Conservation (phyloP, 2,797 vertebrate genomes). For the Salmo trutta region DNA sequence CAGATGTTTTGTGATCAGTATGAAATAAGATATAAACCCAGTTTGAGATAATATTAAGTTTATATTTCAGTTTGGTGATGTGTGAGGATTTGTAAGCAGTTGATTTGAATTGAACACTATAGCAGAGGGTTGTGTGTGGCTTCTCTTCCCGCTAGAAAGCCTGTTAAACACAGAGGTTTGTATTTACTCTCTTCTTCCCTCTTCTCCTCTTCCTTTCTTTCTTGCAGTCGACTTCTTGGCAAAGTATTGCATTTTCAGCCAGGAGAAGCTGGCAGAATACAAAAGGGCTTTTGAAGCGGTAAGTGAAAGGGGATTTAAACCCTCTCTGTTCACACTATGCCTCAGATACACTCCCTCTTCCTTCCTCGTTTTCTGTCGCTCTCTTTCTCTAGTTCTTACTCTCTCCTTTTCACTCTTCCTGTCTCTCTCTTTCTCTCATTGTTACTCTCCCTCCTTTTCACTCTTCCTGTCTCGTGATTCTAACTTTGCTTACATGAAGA, state of each 20-base stretch:
- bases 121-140: too few relatives aligned
- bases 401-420: too few relatives aligned
- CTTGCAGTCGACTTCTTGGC: slow-evolving; percentile 92
- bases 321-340: slow-evolving; percentile 27
- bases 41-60: not conserved
- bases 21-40: not conserved
- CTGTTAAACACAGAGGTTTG: slow-evolving; percentile 3
- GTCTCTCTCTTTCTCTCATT: too few relatives aligned
- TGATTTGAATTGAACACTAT: not conserved
- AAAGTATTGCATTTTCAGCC: slow-evolving; percentile 90
- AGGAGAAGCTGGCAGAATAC: slow-evolving; percentile 87
- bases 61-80: not conserved
- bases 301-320: slow-evolving; percentile 81
- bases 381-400: too few relatives aligned
- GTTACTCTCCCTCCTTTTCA: too few relatives aligned
- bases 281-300: slow-evolving; percentile 92
- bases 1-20: not conserved
- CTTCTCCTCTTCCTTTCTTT: slow-evolving; percentile 50
- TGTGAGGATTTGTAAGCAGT: not conserved
- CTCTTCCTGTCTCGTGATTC: slow-evolving; percentile 22
- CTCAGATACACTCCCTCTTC: slow-evolving; percentile 14
- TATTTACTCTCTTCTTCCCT: slow-evolving; percentile 16
- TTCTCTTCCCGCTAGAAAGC: not conserved
- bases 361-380: too few relatives aligned
- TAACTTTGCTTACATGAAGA: not conserved